Base-by-base conservation (phyloP, 1,140 invertebrate species). In the Choristoneura fumiferana region DNA sequence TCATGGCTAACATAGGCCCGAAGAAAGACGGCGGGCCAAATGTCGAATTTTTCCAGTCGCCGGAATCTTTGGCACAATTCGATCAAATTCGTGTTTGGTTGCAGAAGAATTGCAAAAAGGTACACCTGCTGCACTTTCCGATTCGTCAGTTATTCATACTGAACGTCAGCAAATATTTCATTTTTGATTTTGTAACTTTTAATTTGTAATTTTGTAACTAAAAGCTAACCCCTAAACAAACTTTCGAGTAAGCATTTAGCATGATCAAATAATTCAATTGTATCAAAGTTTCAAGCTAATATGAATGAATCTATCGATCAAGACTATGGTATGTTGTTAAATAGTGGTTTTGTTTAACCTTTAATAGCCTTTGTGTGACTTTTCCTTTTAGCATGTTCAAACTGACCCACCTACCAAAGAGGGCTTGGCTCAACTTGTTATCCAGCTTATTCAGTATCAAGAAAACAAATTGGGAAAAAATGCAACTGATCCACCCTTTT, bases 41-140 rank as follows among this genome's bases (percentile, higher is more conserved):
- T 87, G 89, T 93, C 5, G 98, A 98, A 76, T 99, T 96, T 90
- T 99, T 97, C 81, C 97, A 99, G 88, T 94, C 96, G 13, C 91
- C 95, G 12, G 98, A 99, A 90, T 96, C 96, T 15, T 89, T 99
- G 18, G 92, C 95, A 56, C 94, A 96, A 64, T 95, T 99, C 66
- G 98, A 99, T 85, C 92, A 93, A 58, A 95, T 99, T 38, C 93
- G 95, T 89, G 94, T 96, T 85, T 99, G 98, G 98, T 91, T 99
- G 36, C 93, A 96, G 76, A 98, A 98, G 91, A 98, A 97, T 88
- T 97, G 94, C 83, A 99, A 98, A 92, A 99, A 98, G 95, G 98
- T 99, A 90, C 75, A 22, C 4, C 0, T 10, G 4, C 6, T 29
- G 6, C 22, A 29, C 22, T 3, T 29, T 6, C 22, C 22, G n/a